These are phyloP conservation scores for Apaloderma vittatum DNA, from an alignment of 2,113 vertebrate genomes.

Conservation along the genomic window DNA sequence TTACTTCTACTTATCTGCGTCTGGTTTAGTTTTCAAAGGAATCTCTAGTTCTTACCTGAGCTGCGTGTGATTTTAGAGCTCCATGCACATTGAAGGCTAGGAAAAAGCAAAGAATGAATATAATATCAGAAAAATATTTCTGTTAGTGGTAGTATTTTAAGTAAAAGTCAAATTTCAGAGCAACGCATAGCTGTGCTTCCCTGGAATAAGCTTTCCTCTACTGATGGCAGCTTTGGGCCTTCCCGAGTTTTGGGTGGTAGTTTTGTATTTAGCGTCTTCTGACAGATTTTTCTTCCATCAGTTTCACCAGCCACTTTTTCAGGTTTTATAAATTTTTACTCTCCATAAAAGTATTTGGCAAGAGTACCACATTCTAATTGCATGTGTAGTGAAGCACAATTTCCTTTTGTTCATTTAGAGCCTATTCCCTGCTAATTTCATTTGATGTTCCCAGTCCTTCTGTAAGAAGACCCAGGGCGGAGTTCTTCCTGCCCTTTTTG, in stretches of 20 bases:
- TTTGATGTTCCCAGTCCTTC: background rate
- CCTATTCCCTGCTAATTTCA: background rate
- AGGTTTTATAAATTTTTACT: background rate
- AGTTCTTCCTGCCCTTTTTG: background rate
- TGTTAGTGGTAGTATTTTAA: background rate
- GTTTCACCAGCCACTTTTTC: background rate
- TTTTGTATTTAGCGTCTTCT: background rate
- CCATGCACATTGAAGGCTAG: background rate
- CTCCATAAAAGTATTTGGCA: background rate
- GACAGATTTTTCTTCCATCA: background rate
- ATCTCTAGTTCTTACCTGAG: conserved; percentile 68
- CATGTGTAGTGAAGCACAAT: background rate
- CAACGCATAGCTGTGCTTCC: background rate
- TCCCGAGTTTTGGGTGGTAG: background rate
- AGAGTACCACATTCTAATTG: background rate
- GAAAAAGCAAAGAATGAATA: conserved; percentile 26
- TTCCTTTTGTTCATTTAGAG: background rate
- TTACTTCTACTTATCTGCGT: background rate
- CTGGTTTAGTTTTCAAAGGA: background rate
- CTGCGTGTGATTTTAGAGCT: background rate
- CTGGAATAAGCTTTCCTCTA: background rate
- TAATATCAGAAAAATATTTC: background rate
- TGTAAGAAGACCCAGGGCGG: background rate
- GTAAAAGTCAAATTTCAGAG: background rate
- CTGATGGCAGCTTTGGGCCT: background rate